Evolutionary conservation across 2,113 vertebrate genomes (phyloP).

Genomic region (Pseudorectes ferrugineus): DNA sequence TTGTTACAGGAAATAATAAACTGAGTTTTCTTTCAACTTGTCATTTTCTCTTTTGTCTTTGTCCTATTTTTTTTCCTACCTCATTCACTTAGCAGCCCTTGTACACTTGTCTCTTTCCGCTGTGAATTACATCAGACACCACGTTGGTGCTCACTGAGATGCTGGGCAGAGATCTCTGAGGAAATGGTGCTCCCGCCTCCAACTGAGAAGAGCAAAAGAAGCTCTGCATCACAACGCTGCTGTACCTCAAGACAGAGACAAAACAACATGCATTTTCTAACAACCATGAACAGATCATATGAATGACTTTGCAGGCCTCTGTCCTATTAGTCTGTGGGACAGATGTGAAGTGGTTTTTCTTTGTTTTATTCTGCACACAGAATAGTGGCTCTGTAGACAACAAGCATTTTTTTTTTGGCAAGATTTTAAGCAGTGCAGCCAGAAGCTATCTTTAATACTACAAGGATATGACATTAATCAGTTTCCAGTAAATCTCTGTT

Average conservation of each 20-base stretch:
- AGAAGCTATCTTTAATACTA: slow-evolving; percentile 16
- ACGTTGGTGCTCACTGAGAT: rapidly evolving
- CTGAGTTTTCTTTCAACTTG: not conserved
- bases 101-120: not conserved
- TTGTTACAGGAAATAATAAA: not conserved
- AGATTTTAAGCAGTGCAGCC: slow-evolving; percentile 6
- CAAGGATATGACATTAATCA: slow-evolving; percentile 31
- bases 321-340: not conserved
- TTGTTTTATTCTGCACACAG: not conserved
- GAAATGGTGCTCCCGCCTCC: not conserved
- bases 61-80: not conserved
- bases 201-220: not conserved
- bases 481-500: slow-evolving; percentile 39
- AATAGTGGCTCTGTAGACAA: not conserved
- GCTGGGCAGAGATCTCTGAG: not conserved
- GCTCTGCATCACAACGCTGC: not conserved
- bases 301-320: not conserved
- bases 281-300: not conserved
- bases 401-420: not conserved
- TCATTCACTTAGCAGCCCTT: not conserved
- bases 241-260: not conserved
- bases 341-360: not conserved
- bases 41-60: not conserved
- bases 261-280: not conserved
- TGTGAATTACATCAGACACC: not conserved